Evolutionary conservation across 1,140 invertebrate genomes (phyloP), one percentile per base, ranked within the genome.

Genomic region (Philaenus spumarius): DNA sequence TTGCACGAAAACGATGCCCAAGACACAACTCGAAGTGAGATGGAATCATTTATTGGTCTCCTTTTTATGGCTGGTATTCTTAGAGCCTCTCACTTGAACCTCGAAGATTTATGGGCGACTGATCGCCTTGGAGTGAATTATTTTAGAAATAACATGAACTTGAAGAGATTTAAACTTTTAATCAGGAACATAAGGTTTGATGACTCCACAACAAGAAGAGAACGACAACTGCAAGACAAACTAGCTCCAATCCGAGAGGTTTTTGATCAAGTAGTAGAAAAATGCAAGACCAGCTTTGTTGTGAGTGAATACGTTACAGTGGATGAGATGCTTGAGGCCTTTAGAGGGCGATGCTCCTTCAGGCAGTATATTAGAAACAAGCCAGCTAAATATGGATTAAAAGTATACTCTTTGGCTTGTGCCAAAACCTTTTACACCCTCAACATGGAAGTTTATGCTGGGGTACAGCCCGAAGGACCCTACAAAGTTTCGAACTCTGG

Each of bases 361-460:
- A 57, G 67, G 56, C 69, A 72, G 53, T 75, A 74, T 54, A 72
- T 77, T 14, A 71, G 70, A n/a, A 65, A 59, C 70, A 71, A 64
- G 72, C 71, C 60, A 68, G 67, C 7, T 20, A 71, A 71, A 64
- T 78, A 76, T 66, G 77, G 72, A 22, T 67, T 74, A 19, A 73
- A 73, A 67, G 60, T 72, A 35, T 71, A 62, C 59, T 60, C 62
- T 15, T 35, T 72, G n/a, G 62, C 59, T 26, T 71, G 73, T 62
- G 61, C 68, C 11, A 60, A 60, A 51, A 72, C 62, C 15, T 64
- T 59, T 26, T 73, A 72, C 61, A 67, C 68, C 35, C 19, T 63
- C 52, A 64, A 63, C 35, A 69, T 71, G 55, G 62, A 69, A 61
- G 59, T 62, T 12, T 71, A 67, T 63, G 53, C 50, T 46, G 50